Evolutionary conservation across 2,888 invertebrate species (phyloP).

Genomic region (Hypselothyrea guttata): DNA sequence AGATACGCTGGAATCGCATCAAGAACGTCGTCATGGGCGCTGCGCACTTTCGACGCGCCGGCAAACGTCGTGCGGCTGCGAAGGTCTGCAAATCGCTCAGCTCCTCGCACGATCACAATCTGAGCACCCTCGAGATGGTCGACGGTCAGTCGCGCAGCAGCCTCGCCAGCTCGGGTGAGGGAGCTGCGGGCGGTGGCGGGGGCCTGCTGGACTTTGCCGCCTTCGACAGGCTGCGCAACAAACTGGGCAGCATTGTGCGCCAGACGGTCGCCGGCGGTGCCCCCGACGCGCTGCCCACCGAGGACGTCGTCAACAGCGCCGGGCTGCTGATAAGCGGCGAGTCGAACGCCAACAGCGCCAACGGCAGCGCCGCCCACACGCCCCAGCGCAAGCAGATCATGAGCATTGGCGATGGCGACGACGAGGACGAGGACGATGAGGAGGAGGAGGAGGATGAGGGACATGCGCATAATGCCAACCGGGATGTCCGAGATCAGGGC

Average conservation of each 20-base stretch:
- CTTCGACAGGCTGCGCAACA: slow-evolving; percentile 84
- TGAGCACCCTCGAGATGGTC: slow-evolving; percentile 81
- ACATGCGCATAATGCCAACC: not conserved
- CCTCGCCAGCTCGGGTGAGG: slow-evolving; percentile 78
- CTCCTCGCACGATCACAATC: slow-evolving; percentile 80
- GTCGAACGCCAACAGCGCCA: slow-evolving; percentile 51
- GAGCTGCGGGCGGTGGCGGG: slow-evolving; percentile 41
- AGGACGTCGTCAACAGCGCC: slow-evolving; percentile 82
- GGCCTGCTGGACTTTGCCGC: slow-evolving; percentile 83
- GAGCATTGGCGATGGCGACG: slow-evolving; percentile 63
- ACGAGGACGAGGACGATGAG: slow-evolving; percentile 53
- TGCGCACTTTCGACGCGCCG: slow-evolving; percentile 92
- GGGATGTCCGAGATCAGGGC: slow-evolving; percentile 24
- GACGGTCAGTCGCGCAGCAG: slow-evolving; percentile 82
- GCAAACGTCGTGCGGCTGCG: slow-evolving; percentile 84
- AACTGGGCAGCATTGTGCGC: slow-evolving; percentile 86
- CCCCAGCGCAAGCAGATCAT: slow-evolving; percentile 82
- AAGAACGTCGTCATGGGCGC: slow-evolving; percentile 95
- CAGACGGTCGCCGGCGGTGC: slow-evolving; percentile 81
- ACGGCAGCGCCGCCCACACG: slow-evolving; percentile 41
- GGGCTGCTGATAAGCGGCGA: slow-evolving; percentile 84
- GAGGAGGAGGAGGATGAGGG: slow-evolving; percentile 22
- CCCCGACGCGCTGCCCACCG: slow-evolving; percentile 69
- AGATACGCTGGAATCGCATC: slow-evolving; percentile 95
- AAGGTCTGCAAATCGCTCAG: slow-evolving; percentile 81